Evolutionary conservation across 2,113 vertebrate genomes (phyloP).

Genomic region (Gymnorhina tibicen): DNA sequence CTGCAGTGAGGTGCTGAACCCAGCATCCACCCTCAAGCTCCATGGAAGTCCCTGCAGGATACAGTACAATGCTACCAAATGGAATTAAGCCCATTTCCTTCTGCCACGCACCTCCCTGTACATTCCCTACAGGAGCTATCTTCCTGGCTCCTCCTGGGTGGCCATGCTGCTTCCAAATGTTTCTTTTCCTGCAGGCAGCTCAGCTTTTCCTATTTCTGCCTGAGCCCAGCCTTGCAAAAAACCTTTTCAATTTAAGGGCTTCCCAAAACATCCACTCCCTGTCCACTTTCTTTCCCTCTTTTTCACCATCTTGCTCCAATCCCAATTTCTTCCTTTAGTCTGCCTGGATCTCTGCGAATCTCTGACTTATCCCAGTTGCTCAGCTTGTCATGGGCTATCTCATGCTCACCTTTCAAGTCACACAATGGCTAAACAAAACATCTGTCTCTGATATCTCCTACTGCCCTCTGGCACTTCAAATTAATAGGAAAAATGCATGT

Average conservation of each 20-base stretch:
- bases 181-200: background rate
- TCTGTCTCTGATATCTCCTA: background rate
- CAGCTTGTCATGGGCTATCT: background rate
- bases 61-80: rapidly evolving
- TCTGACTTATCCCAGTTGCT: background rate
- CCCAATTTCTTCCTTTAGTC: background rate
- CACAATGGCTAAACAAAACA: background rate
- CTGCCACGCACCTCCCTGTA: background rate
- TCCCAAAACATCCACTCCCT: background rate
- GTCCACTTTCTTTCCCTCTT: background rate
- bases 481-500: background rate
- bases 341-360: background rate
- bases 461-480: background rate
- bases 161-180: background rate
- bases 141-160: background rate
- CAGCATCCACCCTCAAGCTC: background rate
- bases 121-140: rapidly evolving
- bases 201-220: background rate
- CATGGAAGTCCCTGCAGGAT: background rate
- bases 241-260: background rate
- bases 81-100: background rate
- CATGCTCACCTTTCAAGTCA: background rate
- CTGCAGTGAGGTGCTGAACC: background rate
- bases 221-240: background rate
- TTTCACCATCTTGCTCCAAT: background rate